Evolutionary conservation across 2,797 vertebrate genomes (phyloP).

Genomic region (Phataginus tricuspis): DNA sequence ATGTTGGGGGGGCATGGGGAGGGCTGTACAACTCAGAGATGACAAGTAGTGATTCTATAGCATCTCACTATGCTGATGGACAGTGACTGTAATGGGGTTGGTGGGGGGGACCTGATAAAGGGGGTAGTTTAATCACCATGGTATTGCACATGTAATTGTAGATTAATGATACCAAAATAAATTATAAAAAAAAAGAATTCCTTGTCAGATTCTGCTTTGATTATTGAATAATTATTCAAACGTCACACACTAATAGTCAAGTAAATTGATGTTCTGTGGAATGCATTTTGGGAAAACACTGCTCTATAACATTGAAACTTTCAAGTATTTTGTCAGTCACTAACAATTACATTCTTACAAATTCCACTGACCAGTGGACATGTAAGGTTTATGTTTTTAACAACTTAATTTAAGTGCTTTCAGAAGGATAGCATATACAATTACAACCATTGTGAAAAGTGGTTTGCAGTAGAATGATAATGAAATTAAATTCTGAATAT

Average conservation of each 20-base stretch:
- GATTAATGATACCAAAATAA: no score
- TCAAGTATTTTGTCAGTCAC: neutral
- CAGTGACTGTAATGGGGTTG: no score
- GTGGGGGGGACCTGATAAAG: no score
- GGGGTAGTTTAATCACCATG: no score
- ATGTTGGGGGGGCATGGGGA: no score
- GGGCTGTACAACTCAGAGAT: no score
- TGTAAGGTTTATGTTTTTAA: conserved; percentile 6
- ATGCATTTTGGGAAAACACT: neutral
- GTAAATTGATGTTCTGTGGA: neutral
- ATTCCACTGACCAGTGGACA: neutral
- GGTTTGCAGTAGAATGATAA: conserved; percentile 57
- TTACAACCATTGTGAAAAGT: conserved; percentile 62
- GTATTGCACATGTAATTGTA: no score
- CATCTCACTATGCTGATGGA: no score
- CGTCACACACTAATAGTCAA: neutral
- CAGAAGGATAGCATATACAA: conserved; percentile 55
- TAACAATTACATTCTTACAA: conserved; percentile 12
- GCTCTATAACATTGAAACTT: neutral
- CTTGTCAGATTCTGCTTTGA: no score
- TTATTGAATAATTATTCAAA: neutral
- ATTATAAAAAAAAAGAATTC: no score
- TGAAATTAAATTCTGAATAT: conserved; percentile 55
- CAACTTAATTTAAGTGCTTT: conserved; percentile 53
- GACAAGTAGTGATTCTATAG: no score